Evolutionary conservation across 1,140 invertebrate species (phyloP).

Genomic region (Rhizoglyphus robini): DNA sequence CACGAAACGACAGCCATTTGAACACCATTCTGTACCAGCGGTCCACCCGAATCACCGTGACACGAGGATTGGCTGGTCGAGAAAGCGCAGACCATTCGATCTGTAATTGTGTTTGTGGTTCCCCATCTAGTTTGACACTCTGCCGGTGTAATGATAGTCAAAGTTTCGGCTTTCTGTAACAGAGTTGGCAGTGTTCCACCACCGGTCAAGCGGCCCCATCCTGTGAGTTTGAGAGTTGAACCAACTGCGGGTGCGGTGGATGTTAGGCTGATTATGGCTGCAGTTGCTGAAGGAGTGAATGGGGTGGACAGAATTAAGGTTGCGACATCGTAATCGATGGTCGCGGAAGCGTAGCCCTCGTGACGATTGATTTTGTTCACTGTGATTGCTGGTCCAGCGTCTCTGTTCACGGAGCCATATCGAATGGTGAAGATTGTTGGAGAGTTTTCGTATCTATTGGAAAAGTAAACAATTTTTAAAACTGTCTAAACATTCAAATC

Average conservation of each 20-base stretch:
- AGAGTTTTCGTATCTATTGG: neutral
- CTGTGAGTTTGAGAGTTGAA: neutral
- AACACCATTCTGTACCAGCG: too few relatives aligned
- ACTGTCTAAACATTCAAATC: too few relatives aligned
- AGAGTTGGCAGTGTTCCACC: neutral
- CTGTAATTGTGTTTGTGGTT: neutral
- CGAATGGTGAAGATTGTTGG: neutral
- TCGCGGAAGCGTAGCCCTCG: neutral
- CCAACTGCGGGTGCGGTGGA: neutral
- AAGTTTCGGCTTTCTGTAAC: neutral
- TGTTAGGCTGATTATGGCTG: neutral
- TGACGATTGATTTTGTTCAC: neutral
- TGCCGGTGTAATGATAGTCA: neutral
- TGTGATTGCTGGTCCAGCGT: neutral
- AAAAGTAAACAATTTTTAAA: neutral
- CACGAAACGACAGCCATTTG: too few relatives aligned
- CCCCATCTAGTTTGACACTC: neutral
- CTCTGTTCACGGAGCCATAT: neutral
- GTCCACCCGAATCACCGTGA: too few relatives aligned
- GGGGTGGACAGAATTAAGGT: neutral
- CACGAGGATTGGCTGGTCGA: neutral
- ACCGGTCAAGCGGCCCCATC: neutral
- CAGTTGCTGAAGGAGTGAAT: neutral
- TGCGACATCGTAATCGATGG: conserved; percentile 10
- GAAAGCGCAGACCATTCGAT: neutral